Evolutionary conservation across 2,113 vertebrate species (phyloP), one percentile per base, ranked within the genome.

Genomic region (Otus sunia): DNA sequence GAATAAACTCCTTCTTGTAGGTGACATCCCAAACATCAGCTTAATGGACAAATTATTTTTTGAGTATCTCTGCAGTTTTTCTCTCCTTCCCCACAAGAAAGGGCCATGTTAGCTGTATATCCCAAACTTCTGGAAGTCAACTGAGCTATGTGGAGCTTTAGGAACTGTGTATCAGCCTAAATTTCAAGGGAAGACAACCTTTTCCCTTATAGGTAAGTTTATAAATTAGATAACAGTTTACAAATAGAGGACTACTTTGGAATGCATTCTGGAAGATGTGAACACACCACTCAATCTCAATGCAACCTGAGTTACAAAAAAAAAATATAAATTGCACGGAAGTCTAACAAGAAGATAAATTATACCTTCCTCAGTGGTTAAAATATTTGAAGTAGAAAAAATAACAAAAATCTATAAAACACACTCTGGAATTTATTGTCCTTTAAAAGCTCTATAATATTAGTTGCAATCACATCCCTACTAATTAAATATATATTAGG

Each of bases 401-500:
- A 81, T 34, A 80, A 83, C 43, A 79, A 50, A 92, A 94, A 94
- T 92, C 92, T 89, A 91, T 91, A 95, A 86, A 86, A 86, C 25
- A 36, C 39, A 49, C 52, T 62, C 39, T 76, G 50, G 55, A 94
- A 96, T 96, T 96, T 96, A 95, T 77, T 94, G 72, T 83, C 72
- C 52, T 93, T 96, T 95, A 93, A 88, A 94, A 96, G 90, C 83
- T 60, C 64, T 91, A 81, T 74, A 93, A 67, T 88, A 92, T 73
- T 83, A 86, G 50, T 55, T 87, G 86, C 89, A 88, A 92, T 96
- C 84, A 86, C 87, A 88, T 94, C 85, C 81, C 85, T 92, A 67
- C 84, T 92, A 96, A 97, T 96, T 96, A 96, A 97, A 97, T 94
- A 96, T 94, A 97, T 90, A 96, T 94, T 90, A 93, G 58, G 58